A percentile compares a stretch with the other conserved stretches of the same genome.
These are phyloP conservation scores for Loriculus beryllinus DNA, from an alignment of 2,797 vertebrate genomes.

Conservation along the genomic window DNA sequence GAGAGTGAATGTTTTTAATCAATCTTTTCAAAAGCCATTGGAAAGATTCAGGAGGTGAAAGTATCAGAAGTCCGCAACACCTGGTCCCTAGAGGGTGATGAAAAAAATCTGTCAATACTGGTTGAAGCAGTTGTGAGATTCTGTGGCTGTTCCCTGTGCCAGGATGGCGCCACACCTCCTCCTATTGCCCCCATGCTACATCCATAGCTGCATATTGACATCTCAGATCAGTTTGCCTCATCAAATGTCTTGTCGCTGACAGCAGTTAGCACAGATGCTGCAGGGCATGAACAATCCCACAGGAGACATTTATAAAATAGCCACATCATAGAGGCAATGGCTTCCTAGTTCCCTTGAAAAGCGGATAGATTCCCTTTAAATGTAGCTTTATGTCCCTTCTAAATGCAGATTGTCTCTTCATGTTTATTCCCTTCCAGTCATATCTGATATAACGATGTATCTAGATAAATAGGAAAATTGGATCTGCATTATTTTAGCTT, in stretches of 20 bases:
- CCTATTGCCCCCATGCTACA: neutral
- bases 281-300: neutral
- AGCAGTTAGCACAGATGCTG: neutral
- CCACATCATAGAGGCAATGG: neutral
- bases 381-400: neutral
- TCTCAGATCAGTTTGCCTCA: neutral
- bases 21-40: neutral
- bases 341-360: neutral
- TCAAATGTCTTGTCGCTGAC: neutral
- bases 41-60: neutral
- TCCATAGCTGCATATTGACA: neutral
- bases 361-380: neutral
- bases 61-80: neutral
- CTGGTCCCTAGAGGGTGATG: neutral
- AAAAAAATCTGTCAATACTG: neutral
- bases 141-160: neutral
- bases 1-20: neutral
- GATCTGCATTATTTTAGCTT: neutral
- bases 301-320: neutral
- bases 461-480: neutral
- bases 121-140: neutral
- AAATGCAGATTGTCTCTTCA: neutral
- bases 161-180: neutral
- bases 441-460: neutral
- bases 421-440: neutral